These are phyloP conservation scores for Drosophila sucinea DNA, from an alignment of 1,140 invertebrate genomes.

Conservation along the genomic window DNA sequence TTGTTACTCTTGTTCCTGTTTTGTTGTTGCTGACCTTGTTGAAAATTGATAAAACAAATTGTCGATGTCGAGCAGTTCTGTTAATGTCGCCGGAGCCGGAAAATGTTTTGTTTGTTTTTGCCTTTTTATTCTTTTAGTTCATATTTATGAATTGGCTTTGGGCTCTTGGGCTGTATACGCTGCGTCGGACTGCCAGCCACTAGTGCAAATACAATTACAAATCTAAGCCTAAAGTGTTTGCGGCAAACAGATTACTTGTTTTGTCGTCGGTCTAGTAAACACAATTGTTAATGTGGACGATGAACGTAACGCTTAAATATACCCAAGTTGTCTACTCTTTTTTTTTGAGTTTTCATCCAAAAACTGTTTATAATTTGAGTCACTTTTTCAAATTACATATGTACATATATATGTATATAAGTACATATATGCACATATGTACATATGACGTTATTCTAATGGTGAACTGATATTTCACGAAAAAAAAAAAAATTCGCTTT, in stretches of 20 bases:
- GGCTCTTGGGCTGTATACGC: conserved; percentile 9
- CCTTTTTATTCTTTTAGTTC: conserved; percentile 56
- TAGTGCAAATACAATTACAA: conserved; percentile 21
- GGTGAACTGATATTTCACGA: conserved; percentile 3
- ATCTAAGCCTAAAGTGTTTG: conserved; percentile 49
- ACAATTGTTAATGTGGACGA: conserved; percentile 2
- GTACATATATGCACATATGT: not conserved
- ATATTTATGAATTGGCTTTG: conserved; percentile 59
- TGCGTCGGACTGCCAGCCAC: conserved; percentile 37
- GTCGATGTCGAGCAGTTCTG: conserved; percentile 82
- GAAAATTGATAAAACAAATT: conserved; percentile 83
- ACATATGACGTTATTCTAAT: not conserved
- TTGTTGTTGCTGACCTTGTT: conserved; percentile 69
- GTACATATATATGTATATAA: not conserved
- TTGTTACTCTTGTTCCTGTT: conserved; percentile 49
- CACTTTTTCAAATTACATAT: not conserved
- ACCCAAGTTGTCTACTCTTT: not conserved
- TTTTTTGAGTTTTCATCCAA: not conserved
- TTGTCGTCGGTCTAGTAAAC: conserved; percentile 32
- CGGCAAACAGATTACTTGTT: conserved; percentile 54
- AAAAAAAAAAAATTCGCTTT: not conserved
- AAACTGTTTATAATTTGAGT: not conserved
- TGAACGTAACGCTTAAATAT: not conserved
- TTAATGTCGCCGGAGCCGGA: conserved; percentile 82
- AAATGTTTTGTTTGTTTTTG: conserved; percentile 81